These are phyloP conservation scores for Phalanger gymnotis DNA, from an alignment of 2,797 vertebrate species.

Conservation along the genomic window DNA sequence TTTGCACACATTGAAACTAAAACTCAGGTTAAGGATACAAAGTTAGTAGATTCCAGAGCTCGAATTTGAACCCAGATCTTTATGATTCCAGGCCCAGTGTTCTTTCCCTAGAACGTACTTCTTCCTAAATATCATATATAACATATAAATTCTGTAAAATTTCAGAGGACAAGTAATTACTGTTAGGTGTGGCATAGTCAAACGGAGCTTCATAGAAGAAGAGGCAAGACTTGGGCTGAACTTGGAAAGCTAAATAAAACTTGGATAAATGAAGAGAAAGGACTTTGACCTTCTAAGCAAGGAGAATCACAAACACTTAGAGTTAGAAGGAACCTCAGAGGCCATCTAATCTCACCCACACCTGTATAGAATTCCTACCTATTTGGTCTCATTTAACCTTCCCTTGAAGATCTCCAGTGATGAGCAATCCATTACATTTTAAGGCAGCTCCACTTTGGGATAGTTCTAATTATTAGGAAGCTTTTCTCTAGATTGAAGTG, in stretches of 20 bases:
- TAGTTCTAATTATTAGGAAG: not conserved
- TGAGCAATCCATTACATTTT: not conserved
- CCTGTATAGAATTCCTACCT: not conserved
- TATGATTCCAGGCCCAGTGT: not conserved
- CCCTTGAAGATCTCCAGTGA: not conserved
- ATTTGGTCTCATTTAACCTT: not conserved
- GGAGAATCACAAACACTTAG: not conserved
- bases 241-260: not conserved
- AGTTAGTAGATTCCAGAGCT: not conserved
- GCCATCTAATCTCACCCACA: not conserved
- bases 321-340: not conserved
- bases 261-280: not conserved
- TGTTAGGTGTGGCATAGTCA: not conserved
- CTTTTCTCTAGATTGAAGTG: not conserved
- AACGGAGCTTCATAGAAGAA: not conserved
- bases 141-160: not conserved
- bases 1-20: not conserved
- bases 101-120: not conserved
- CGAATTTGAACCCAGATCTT: not conserved
- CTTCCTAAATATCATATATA: not conserved
- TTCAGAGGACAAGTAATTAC: not conserved
- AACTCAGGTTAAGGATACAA: not conserved
- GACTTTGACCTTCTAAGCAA: not conserved
- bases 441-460: not conserved
- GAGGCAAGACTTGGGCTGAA: not conserved